Evolutionary conservation across 1,140 invertebrate genomes (phyloP).

Genomic region (Bemisia tabaci): DNA sequence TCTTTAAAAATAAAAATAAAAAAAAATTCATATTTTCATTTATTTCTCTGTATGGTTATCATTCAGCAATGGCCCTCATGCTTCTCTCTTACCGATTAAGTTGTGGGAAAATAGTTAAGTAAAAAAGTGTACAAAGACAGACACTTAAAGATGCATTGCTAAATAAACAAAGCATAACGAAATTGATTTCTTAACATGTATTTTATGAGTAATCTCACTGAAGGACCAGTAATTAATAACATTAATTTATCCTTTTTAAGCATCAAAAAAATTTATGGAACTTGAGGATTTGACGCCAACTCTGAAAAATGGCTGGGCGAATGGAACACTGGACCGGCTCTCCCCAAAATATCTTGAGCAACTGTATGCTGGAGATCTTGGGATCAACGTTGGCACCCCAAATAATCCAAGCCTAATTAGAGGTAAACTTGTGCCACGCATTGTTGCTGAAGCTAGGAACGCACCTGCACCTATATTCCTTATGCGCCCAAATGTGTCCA

Average conservation of each 20-base stretch:
- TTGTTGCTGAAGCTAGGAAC: constrained; percentile 59
- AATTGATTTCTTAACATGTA: no score
- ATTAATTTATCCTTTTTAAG: no score
- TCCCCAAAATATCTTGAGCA: constrained; percentile 57
- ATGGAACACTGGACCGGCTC: constrained; percentile 48
- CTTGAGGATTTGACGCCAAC: constrained; percentile 50
- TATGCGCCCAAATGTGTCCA: constrained; percentile 33
- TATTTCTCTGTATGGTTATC: not conserved
- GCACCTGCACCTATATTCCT: constrained; percentile 49
- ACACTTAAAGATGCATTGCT: no score
- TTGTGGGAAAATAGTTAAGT: no score
- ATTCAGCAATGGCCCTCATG: no score
- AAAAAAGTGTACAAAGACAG: no score
- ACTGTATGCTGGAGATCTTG: constrained; percentile 61
- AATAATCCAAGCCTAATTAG: constrained; percentile 39
- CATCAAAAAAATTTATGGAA: constrained; percentile 33
- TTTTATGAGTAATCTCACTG: no score
- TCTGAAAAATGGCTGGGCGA: constrained; percentile 40
- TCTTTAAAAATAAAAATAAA: not conserved
- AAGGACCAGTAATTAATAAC: no score
- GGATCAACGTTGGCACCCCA: constrained; percentile 48
- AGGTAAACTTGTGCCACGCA: constrained; percentile 47
- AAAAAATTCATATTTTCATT: not conserved
- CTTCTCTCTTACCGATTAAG: no score
- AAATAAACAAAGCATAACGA: no score